These are phyloP conservation scores for Esox niger DNA, from an alignment of 2,113 vertebrate species.

Conservation along the genomic window DNA sequence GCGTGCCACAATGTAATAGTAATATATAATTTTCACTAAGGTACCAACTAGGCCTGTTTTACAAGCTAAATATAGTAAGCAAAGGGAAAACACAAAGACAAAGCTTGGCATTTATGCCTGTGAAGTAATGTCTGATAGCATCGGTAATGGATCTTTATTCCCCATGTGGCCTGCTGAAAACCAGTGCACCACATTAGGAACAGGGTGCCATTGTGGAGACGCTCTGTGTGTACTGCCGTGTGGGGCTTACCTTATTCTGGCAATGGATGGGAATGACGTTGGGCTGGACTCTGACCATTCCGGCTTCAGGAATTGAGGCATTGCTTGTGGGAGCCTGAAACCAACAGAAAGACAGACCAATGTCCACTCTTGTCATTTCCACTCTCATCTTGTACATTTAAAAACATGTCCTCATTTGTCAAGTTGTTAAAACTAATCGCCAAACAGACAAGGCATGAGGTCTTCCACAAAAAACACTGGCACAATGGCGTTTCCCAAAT, in stretches of 20 bases:
- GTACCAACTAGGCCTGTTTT: not conserved
- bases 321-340: conserved; percentile 76
- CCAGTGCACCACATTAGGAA: not conserved
- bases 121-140: not conserved
- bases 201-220: not conserved
- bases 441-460: not conserved
- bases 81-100: not conserved
- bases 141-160: not conserved
- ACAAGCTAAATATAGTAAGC: too few species aligned
- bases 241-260: conserved; percentile 77
- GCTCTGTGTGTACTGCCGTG: not conserved
- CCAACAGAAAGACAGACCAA: not conserved
- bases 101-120: not conserved
- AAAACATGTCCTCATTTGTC: too few species aligned
- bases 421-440: too few species aligned
- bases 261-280: conserved; percentile 84
- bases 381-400: not conserved
- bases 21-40: not conserved
- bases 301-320: conserved; percentile 51
- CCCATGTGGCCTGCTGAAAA: not conserved
- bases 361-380: not conserved
- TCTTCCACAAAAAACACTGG: too few species aligned
- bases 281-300: conserved; percentile 40
- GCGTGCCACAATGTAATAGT: too few species aligned
- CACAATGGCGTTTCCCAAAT: not conserved